Base-by-base conservation (phyloP, 1,140 invertebrate genomes). In the Macrobrachium nipponense region DNA sequence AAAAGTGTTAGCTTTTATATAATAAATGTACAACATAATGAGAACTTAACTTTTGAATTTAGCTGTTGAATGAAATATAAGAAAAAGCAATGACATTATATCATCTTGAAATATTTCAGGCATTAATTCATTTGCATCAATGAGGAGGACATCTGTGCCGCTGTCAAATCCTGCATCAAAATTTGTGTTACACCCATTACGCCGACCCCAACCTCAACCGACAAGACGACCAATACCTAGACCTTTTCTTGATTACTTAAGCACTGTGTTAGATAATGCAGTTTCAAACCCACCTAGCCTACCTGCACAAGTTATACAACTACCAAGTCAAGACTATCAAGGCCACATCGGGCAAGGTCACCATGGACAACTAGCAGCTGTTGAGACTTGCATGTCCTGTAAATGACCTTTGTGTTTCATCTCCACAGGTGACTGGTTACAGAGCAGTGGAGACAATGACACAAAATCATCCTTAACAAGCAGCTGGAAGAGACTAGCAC, bases 281-380 rank as follows among this genome's bases (percentile, higher is more conserved):
- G n/a, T 36, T 70, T 12, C n/a, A 36, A 12, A 20, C 5, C 66
- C 66, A 14, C 66, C 66, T 70, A 12, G 12, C 4, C 20, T 20
- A n/a, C 20, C n/a, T 36, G 12, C 66, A 0, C 20, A 36, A 20
- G 17, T 20, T 36, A 20, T 20, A 20, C 36, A 27, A 36, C 66
- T 14, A 12, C 66, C 18, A 23, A 70, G 36, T 17, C 66, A 27
- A 14, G 20, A 20, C 0, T 70, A 70, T 70, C 12, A 36, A 14
- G 66, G 66, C 66, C 66, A 70, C 20, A 70, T 70, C n/a, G 66
- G 66, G 7, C 66, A 70, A 36, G 66, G 66, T 27, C 66, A 70
- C 18, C 17, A 20, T 36, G 66, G 66, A 36, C 66, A 70, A 36
- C 17, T 70, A 36, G 66, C 20, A 36, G 66, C 66, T 17, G 66